Percentiles rank a stretch among this genome's conserved stretches.
Conservation (phyloP, 2,888 invertebrate genomes). For the Sarcophaga subvicina region DNA sequence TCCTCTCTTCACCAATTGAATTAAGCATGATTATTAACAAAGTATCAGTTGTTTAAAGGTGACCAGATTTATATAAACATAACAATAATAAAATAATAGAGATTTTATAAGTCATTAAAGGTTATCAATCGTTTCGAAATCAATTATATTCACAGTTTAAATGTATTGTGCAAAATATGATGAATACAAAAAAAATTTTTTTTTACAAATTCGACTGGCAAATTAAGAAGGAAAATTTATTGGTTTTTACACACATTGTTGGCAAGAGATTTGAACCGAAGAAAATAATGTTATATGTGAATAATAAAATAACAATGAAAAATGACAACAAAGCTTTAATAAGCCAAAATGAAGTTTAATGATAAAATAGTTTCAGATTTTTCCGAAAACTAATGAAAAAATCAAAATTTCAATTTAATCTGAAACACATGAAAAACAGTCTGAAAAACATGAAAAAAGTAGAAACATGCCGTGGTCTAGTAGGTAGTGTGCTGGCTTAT, state of each 20-base stretch:
- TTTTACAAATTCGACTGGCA: slow-evolving; percentile 29
- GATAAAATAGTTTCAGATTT: not conserved
- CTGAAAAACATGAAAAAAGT: too few species aligned
- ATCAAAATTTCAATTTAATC: not conserved
- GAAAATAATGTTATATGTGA: not conserved
- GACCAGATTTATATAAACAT: slow-evolving; percentile 27
- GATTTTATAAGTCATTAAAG: slow-evolving; percentile 31
- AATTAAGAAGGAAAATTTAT: slow-evolving; percentile 24
- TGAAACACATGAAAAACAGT: too few species aligned
- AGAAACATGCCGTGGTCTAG: too few species aligned
- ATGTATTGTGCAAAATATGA: slow-evolving; percentile 28
- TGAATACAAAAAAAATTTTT: slow-evolving; percentile 1
- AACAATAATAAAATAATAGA: not conserved
- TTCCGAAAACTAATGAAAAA: slow-evolving; percentile 15
- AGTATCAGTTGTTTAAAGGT: slow-evolving; percentile 42
- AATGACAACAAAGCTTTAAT: not conserved
- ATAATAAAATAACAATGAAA: not conserved
- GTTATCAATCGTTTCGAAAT: slow-evolving; percentile 59
- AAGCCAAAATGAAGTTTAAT: not conserved
- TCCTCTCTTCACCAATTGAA: not conserved
- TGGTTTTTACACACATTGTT: slow-evolving; percentile 53
- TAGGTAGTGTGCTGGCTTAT: too few species aligned
- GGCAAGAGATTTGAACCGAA: slow-evolving; percentile 39
- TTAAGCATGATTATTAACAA: slow-evolving; percentile 42
- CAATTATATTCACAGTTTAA: slow-evolving; percentile 42